Conservation (phyloP, 1,140 invertebrate genomes). For the Calycopis cecrops region DNA sequence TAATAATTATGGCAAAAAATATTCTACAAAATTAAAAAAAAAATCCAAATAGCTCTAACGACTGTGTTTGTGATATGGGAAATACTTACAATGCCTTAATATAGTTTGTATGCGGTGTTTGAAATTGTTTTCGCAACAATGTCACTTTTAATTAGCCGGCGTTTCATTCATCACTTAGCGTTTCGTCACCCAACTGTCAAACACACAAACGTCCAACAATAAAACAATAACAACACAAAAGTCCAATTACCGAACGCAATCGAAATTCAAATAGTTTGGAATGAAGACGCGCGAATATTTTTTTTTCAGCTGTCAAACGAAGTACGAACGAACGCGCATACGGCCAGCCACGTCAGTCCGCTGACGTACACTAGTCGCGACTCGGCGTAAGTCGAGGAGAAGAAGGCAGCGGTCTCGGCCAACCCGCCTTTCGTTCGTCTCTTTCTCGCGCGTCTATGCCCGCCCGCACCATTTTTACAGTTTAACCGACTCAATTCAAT, state of each 20-base stretch:
- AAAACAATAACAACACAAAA: slow-evolving; percentile 30
- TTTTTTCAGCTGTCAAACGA: slow-evolving; percentile 52
- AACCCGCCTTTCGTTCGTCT: slow-evolving; percentile 70
- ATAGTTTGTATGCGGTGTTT: slow-evolving; percentile 37
- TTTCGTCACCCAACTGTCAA: slow-evolving; percentile 46
- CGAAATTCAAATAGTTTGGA: slow-evolving; percentile 47
- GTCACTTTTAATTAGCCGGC: slow-evolving; percentile 67
- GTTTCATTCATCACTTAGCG: slow-evolving; percentile 70
- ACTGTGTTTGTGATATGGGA: slow-evolving; percentile 6
- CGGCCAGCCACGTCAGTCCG: slow-evolving; percentile 61
- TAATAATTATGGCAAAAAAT: neutral
- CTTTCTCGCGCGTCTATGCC: slow-evolving; percentile 60
- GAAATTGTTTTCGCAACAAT: slow-evolving; percentile 64
- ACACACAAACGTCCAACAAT: slow-evolving; percentile 39
- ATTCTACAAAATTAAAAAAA: slow-evolving; percentile 12
- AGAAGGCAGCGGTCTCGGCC: slow-evolving; percentile 70
- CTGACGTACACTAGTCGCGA: slow-evolving; percentile 69
- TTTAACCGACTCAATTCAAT: slow-evolving; percentile 73
- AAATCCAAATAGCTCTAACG: neutral
- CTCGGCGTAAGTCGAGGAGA: slow-evolving; percentile 67
- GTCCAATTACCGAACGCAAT: slow-evolving; percentile 47
- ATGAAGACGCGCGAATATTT: slow-evolving; percentile 67
- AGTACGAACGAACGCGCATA: slow-evolving; percentile 40
- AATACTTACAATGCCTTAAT: slow-evolving; percentile 54
- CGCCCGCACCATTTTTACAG: slow-evolving; percentile 70